Conservation (phyloP, 2,888 invertebrate species). For the Sinopyrophorus schimmeli region DNA sequence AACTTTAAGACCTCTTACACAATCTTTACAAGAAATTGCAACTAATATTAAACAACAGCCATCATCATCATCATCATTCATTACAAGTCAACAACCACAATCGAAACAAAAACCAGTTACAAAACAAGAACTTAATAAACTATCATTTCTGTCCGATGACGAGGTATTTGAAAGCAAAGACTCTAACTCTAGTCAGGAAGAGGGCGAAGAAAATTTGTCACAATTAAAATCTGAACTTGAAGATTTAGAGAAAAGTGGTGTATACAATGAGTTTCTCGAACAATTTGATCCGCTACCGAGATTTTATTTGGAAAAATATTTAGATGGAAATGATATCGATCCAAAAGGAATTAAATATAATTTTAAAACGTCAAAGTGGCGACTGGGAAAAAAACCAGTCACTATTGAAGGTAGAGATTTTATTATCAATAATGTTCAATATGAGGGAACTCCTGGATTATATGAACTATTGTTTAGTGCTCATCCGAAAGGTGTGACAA, state of each 20-base stretch:
- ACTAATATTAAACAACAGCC: too few species aligned
- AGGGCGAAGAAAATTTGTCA: not conserved
- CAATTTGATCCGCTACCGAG: conserved; percentile 6
- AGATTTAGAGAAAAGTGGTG: not conserved
- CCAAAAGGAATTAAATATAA: conserved; percentile 6
- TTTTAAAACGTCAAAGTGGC: not conserved
- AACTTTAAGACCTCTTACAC: too few species aligned
- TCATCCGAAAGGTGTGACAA: conserved; percentile 16
- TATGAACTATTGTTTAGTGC: conserved; percentile 23
- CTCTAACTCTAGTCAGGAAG: not conserved
- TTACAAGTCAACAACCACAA: too few species aligned
- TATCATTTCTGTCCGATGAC: too few species aligned
- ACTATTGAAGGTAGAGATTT: conserved; percentile 3
- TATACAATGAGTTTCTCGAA: conserved; percentile 3
- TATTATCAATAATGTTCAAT: conserved; percentile 14
- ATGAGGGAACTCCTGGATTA: conserved; percentile 25
- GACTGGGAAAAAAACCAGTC: conserved; percentile 8
- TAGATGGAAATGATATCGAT: conserved; percentile 2
- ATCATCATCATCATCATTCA: too few species aligned
- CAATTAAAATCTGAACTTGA: not conserved
- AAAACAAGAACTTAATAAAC: too few species aligned
- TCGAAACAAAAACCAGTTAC: too few species aligned
- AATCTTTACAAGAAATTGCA: too few species aligned
- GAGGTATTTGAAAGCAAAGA: too few species aligned
- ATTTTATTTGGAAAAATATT: conserved; percentile 1